Percentiles rank a stretch among this genome's conserved stretches.
Evolutionary conservation across 2,888 invertebrate genomes (phyloP).

Genomic region (Sturmia bella): DNA sequence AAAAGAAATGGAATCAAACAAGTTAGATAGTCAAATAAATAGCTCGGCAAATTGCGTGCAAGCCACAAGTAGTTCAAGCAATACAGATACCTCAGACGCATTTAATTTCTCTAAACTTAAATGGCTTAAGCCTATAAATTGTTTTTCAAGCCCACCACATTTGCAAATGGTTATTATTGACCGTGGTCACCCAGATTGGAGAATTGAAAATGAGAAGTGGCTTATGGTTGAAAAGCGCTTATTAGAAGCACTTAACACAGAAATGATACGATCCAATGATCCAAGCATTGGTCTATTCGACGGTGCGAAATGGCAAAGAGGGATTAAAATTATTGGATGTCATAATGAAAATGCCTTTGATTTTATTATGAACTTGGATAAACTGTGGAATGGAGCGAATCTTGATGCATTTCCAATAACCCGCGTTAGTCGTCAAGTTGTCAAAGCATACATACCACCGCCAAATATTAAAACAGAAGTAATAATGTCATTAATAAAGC

Average conservation of each 20-base stretch:
- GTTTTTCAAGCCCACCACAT: conserved; percentile 33
- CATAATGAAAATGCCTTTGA: conserved; percentile 40
- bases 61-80: neutral
- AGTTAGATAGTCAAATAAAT: too few relatives aligned
- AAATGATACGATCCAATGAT: conserved; percentile 44
- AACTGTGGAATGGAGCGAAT: conserved; percentile 32
- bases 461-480: conserved; percentile 27
- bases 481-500: conserved; percentile 32
- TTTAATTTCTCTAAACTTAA: conserved; percentile 44
- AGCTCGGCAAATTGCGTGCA: neutral
- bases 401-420: conserved; percentile 46
- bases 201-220: conserved; percentile 42
- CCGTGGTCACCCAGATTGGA: conserved; percentile 36
- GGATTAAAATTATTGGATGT: conserved; percentile 52
- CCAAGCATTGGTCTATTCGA: conserved; percentile 43
- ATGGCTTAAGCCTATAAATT: conserved; percentile 44
- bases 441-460: conserved; percentile 46
- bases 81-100: too few relatives aligned
- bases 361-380: conserved; percentile 50
- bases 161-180: conserved; percentile 57
- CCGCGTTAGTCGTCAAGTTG: conserved; percentile 1
- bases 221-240: conserved; percentile 53
- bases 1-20: too few relatives aligned
- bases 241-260: conserved; percentile 37
- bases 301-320: conserved; percentile 51